Evolutionary conservation across 2,797 vertebrate species (phyloP), one percentile per base, ranked within the genome.

Genomic region (Kryptopterus vitreolus): DNA sequence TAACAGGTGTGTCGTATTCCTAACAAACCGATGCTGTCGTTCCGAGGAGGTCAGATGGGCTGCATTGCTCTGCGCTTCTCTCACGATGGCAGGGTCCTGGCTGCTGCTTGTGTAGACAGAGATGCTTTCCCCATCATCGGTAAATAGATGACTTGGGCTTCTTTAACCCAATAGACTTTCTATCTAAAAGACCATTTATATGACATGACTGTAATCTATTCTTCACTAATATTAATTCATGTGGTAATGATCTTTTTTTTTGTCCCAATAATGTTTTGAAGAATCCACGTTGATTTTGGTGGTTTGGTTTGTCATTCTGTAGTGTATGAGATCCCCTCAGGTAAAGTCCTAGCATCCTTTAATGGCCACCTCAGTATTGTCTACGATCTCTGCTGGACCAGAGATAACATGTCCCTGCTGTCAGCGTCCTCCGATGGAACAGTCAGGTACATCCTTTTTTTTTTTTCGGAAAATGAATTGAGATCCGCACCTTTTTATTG

Each of bases 321-420:
- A 99, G 98, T 99, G 72, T 99, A 97, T 87, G 96, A 98, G 90
- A 98, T 99, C 87, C 97, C 98, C 78, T 98, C 97, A 82, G 98
- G 98, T 24, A 94, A 92, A 70, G 94, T 94, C 73, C 84, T 98
- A 88, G 91, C 93, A 85, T 95, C 96, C 80, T 95, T 98, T 88
- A 95, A 90, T 86, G 97, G 97, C 46, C 98, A 99, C 83, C 93
- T 99, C 80, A 98, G 96, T 88, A 95, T 98, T 80, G 95, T 99
- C 16, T 99, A 99, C 87, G 96, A 98, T 87, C 95, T 99, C 87
- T 98, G 95, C 89, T 99, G 98, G 98, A 97, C 96, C 81, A 93
- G 91, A 87, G 95, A 98, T 53, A 94, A 97, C 87, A 85, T 85
- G 0, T 90, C 88, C 33, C 92, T 99, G 81, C 92, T 99, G 87